Conservation (phyloP, 1,140 invertebrate genomes). For the Platyura marginata region DNA sequence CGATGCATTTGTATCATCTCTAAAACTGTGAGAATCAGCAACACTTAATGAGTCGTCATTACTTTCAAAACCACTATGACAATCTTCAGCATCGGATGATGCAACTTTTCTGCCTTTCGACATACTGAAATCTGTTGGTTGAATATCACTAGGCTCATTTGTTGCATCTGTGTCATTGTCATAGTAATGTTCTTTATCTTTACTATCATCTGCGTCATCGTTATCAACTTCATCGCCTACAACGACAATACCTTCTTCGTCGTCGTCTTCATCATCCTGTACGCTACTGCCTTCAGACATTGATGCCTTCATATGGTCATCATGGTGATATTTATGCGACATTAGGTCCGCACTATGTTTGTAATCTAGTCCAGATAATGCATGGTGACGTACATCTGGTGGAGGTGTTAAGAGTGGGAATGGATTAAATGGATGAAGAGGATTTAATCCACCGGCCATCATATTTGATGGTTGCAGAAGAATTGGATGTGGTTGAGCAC, state of each 20-base stretch:
- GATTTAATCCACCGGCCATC: slow-evolving; percentile 38
- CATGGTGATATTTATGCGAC: slow-evolving; percentile 25
- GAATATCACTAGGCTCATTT: slow-evolving; percentile 19
- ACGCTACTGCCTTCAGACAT: slow-evolving; percentile 19
- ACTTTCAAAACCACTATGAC: slow-evolving; percentile 47
- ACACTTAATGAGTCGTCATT: slow-evolving; percentile 50
- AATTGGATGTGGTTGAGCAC: slow-evolving; percentile 63
- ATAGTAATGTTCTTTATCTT: slow-evolving; percentile 11
- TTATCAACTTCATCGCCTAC: slow-evolving; percentile 16
- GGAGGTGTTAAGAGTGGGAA: slow-evolving; percentile 56
- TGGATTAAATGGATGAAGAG: slow-evolving; percentile 50
- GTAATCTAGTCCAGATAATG: slow-evolving; percentile 39
- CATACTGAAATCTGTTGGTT: slow-evolving; percentile 39
- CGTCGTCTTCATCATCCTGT: slow-evolving; percentile 39
- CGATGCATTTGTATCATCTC: slow-evolving; percentile 28
- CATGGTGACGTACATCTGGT: slow-evolving; percentile 45
- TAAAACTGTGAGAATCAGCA: slow-evolving; percentile 31
- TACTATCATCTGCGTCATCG: slow-evolving; percentile 12
- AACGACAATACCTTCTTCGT: slow-evolving; percentile 26
- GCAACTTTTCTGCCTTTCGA: slow-evolving; percentile 37
- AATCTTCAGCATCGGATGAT: slow-evolving; percentile 42
- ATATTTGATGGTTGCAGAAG: slow-evolving; percentile 51
- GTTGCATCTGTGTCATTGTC: slow-evolving; percentile 15
- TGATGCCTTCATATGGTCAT: slow-evolving; percentile 11
- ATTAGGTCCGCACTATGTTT: slow-evolving; percentile 40